phyloP scores from a whole-genome alignment of 1,140 invertebrate genomes.

The Solen grandis region DNA sequence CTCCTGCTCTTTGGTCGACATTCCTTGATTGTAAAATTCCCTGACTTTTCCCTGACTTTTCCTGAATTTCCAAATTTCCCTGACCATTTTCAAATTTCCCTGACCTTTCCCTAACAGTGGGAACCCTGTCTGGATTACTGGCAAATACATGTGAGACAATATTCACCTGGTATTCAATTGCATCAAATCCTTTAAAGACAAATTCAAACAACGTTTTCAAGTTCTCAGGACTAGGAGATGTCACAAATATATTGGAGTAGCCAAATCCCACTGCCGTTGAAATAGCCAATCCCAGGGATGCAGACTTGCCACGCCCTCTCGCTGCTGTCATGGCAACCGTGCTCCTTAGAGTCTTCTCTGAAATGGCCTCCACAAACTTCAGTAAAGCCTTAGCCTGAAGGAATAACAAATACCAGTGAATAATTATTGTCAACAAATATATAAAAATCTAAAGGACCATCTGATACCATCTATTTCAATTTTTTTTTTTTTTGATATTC shows the following conservation, averaged over 20 bases:
- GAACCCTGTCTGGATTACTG: no score
- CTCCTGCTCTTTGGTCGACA: no score
- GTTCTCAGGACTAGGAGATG: constrained; percentile 98
- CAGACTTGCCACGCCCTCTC: constrained; percentile 98
- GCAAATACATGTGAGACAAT: no score
- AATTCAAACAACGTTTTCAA: constrained; percentile 99
- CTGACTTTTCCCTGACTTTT: no score
- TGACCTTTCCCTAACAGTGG: no score
- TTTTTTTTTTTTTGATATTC: no score
- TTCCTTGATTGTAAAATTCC: no score
- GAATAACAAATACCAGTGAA: not conserved
- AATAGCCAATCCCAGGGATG: constrained; percentile 96
- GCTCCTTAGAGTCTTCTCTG: constrained; percentile 93
- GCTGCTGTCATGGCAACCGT: constrained; percentile 98
- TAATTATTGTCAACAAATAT: not conserved
- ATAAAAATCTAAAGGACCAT: not conserved
- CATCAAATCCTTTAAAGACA: constrained; percentile 97
- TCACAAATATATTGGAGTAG: constrained; percentile 99
- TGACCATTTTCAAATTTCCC: no score
- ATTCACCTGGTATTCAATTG: constrained; percentile 89
- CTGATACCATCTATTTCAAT: no score
- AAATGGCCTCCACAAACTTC: constrained; percentile 96
- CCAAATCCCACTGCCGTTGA: constrained; percentile 84
- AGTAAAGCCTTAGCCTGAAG: constrained; percentile 91
- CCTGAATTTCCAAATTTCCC: no score